A percentile compares a stretch with the other conserved stretches of the same genome.
phyloP scores from a whole-genome alignment of 2,113 vertebrate genomes.

The Cathartes aura region DNA sequence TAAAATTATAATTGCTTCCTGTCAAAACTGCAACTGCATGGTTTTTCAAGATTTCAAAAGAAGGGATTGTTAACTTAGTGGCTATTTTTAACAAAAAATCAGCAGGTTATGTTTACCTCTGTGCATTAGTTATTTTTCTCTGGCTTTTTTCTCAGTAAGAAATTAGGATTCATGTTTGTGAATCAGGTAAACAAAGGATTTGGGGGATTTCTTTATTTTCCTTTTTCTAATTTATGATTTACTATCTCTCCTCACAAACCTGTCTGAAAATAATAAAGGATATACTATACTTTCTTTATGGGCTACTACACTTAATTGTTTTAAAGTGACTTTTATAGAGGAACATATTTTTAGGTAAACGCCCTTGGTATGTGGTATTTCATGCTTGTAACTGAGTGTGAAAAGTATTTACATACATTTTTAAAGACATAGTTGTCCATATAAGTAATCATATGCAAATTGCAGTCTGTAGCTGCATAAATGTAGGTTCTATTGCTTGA shows the following conservation, averaged over 20 bases:
- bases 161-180: not conserved
- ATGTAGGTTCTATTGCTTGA: not conserved
- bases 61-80: not conserved
- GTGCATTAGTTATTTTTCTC: not conserved
- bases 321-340: not conserved
- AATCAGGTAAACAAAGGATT: not conserved
- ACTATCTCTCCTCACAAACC: not conserved
- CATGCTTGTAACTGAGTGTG: not conserved
- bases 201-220: not conserved
- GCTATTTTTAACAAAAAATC: not conserved
- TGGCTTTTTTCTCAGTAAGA: not conserved
- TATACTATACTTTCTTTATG: not conserved
- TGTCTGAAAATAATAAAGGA: not conserved
- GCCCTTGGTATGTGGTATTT: not conserved
- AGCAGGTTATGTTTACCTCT: not conserved
- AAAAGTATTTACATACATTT: not conserved
- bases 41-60: not conserved
- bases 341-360: not conserved
- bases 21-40: not conserved
- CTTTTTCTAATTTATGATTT: not conserved
- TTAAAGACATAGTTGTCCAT: not conserved
- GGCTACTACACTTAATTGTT: not conserved
- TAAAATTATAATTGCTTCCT: not conserved
- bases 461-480: not conserved
- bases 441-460: not conserved